Conservation (phyloP, 1,140 invertebrate species). For the Bombus pyrosoma region DNA sequence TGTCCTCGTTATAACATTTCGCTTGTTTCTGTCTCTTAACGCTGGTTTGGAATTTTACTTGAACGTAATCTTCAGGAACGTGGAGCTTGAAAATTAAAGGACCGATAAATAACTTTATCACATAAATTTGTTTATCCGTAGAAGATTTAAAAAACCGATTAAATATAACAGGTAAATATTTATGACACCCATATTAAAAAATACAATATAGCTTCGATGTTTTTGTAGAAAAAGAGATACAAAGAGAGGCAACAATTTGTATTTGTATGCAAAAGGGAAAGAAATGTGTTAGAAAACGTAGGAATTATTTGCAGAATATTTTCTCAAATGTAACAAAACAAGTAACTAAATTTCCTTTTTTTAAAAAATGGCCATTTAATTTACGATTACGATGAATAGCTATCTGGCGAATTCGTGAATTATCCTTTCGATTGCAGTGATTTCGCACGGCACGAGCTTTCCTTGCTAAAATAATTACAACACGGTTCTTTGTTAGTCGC, state of each 20-base stretch:
- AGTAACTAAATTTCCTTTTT: not conserved
- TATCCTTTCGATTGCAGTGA: not conserved
- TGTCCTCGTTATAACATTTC: not conserved
- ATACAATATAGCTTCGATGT: not conserved
- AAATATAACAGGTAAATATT: too few relatives aligned
- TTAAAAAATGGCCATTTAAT: not conserved
- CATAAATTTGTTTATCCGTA: too few relatives aligned
- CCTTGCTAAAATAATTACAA: slow-evolving; percentile 33
- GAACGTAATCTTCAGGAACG: not conserved
- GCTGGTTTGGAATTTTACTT: not conserved
- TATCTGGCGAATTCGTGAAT: not conserved
- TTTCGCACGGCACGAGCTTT: not conserved
- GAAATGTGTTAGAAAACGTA: too few relatives aligned
- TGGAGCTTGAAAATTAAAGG: not conserved
- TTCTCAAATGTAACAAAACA: not conserved
- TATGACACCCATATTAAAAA: not conserved
- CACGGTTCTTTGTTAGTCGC: not conserved
- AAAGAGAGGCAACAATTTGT: too few relatives aligned
- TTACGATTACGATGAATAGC: too few relatives aligned
- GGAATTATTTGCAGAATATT: not conserved
- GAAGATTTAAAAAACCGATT: too few relatives aligned
- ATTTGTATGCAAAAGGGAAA: not conserved
- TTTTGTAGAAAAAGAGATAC: not conserved
- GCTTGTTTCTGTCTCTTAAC: not conserved
- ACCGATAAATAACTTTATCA: too few relatives aligned